Conservation (phyloP, 2,113 vertebrate genomes). For the Coregonus clupeaformis region DNA sequence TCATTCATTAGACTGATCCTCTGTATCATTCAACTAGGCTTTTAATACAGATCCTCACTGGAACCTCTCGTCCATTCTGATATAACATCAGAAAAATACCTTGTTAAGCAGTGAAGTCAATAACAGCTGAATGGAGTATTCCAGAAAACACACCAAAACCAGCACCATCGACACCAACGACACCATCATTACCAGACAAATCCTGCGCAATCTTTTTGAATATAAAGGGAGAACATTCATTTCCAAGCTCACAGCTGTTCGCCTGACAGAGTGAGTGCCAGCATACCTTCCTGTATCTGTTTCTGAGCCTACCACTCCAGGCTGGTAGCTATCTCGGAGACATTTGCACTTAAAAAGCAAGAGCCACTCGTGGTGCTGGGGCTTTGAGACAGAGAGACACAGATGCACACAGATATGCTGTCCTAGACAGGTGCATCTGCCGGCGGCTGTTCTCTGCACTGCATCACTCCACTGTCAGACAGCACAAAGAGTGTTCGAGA, state of each 20-base stretch:
- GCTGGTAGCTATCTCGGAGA: neutral
- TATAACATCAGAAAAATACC: neutral
- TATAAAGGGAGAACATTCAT: neutral
- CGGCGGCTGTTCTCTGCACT: constrained; percentile 67
- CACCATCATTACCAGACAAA: neutral
- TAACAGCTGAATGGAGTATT: neutral
- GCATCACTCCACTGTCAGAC: constrained; percentile 58
- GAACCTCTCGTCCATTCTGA: no score
- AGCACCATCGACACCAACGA: no score
- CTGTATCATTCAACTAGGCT: no score
- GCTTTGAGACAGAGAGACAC: neutral
- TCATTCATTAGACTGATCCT: no score
- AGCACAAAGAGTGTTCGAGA: constrained; percentile 68
- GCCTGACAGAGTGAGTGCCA: neutral
- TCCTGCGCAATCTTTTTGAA: neutral
- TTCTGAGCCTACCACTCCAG: neutral
- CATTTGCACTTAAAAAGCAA: constrained; percentile 2
- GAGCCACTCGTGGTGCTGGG: neutral
- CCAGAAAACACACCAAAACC: neutral
- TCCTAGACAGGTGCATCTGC: constrained; percentile 40
- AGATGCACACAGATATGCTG: constrained; percentile 48
- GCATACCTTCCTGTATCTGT: neutral
- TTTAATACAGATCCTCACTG: no score
- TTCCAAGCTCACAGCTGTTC: neutral
- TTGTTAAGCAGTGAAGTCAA: no score